Evolutionary conservation across 2,888 invertebrate genomes (phyloP).

Genomic region (Corythucha ciliata): DNA sequence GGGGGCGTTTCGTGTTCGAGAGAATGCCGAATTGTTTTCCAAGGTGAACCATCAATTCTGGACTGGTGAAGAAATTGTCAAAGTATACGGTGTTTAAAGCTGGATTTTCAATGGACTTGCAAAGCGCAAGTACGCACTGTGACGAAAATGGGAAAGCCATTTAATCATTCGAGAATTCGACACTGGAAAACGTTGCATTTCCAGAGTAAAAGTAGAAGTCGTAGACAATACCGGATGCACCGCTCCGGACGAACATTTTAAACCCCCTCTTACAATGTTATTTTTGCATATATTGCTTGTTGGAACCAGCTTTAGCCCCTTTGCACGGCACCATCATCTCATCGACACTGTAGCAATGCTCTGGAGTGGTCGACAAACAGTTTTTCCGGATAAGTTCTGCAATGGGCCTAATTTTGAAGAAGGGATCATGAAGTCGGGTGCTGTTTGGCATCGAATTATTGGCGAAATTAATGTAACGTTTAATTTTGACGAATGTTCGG

Average conservation of each 20-base stretch:
- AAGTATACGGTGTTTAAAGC: conserved; percentile 29
- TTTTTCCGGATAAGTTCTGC: conserved; percentile 15
- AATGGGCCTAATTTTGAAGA: conserved; percentile 15
- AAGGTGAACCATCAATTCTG: conserved; percentile 18
- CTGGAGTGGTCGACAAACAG: conserved; percentile 9
- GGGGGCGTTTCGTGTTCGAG: too few relatives aligned
- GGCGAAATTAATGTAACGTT: conserved; percentile 11
- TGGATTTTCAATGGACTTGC: conserved; percentile 31
- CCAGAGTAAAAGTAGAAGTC: conserved; percentile 39
- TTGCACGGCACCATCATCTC: conserved; percentile 1
- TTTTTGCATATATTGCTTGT: conserved; percentile 35
- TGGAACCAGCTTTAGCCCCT: neutral
- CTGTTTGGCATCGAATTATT: conserved; percentile 10
- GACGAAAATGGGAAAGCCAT: neutral
- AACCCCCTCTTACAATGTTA: conserved; percentile 29
- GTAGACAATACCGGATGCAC: conserved; percentile 39
- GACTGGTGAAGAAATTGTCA: conserved; percentile 33
- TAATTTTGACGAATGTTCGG: conserved; percentile 7
- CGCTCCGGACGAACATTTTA: conserved; percentile 36
- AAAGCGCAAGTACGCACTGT: conserved; percentile 36
- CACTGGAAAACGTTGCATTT: conserved; percentile 37
- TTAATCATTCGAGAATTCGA: conserved; percentile 25
- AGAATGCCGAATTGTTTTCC: conserved; percentile 2
- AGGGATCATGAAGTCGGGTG: neutral
- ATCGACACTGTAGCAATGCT: conserved; percentile 3